Evolutionary conservation across 2,113 vertebrate genomes (phyloP).

Genomic region (Melospiza georgiana): DNA sequence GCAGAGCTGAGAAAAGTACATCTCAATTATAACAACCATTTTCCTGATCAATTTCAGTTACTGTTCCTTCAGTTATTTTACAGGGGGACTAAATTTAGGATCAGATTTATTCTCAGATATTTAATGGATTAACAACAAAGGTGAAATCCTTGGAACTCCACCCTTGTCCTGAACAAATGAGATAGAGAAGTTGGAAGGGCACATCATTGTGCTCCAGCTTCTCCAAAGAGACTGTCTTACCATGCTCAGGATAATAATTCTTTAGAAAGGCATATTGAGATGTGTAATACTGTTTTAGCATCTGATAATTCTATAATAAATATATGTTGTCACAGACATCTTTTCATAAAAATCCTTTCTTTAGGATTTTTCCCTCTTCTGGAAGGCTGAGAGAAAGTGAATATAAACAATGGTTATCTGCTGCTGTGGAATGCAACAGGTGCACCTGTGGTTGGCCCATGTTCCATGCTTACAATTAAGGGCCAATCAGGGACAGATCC

Average conservation of each 20-base stretch:
- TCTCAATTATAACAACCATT: neutral
- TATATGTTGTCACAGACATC: too few species aligned
- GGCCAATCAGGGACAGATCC: too few species aligned
- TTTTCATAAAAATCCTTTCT: too few species aligned
- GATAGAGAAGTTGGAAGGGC: neutral
- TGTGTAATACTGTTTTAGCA: neutral
- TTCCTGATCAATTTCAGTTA: neutral
- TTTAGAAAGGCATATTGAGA: neutral
- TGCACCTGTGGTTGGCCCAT: too few species aligned
- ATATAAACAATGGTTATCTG: too few species aligned
- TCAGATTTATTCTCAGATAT: slow-evolving; percentile 51
- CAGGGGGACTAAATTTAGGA: slow-evolving; percentile 1
- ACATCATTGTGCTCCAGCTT: neutral
- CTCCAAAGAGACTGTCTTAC: neutral
- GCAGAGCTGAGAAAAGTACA: neutral
- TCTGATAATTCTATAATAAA: neutral
- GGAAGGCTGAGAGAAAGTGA: too few species aligned
- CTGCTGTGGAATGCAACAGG: too few species aligned
- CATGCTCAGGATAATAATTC: neutral
- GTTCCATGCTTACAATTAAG: too few species aligned
- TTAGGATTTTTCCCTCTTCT: too few species aligned
- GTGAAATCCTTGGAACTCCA: neutral
- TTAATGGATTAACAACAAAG: slow-evolving; percentile 21
- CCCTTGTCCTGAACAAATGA: neutral
- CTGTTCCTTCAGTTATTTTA: neutral